A percentile compares a stretch with the other conserved stretches of the same genome.
Evolutionary conservation across 1,140 invertebrate species (phyloP).

Genomic region (Pollicipes pollicipes): DNA sequence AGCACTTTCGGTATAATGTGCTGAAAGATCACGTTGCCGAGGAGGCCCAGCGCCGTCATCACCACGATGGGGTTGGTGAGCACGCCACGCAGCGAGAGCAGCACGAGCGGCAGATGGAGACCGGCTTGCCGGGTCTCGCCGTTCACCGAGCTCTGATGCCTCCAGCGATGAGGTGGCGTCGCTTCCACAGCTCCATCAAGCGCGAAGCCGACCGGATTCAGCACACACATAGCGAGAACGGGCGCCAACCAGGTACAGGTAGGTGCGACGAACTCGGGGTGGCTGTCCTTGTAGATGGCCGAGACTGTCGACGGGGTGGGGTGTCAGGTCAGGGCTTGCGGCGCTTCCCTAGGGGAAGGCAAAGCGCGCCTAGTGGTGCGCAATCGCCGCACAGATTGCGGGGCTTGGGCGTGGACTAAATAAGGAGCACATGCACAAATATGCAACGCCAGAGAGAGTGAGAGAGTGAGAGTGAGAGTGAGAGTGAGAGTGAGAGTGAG

Average conservation of each 20-base stretch:
- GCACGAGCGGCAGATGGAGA: neutral
- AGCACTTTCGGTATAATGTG: slow-evolving; percentile 56
- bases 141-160: neutral
- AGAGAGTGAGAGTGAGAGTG: too few species aligned
- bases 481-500: too few species aligned
- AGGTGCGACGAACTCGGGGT: slow-evolving; percentile 77
- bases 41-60: slow-evolving; percentile 79
- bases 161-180: slow-evolving; percentile 23
- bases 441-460: too few species aligned
- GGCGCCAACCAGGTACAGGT: slow-evolving; percentile 87
- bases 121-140: neutral
- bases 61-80: slow-evolving; percentile 74
- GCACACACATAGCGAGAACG: slow-evolving; percentile 72
- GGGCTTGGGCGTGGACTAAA: too few species aligned
- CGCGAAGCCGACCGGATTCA: slow-evolving; percentile 83
- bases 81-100: slow-evolving; percentile 40
- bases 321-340: neutral
- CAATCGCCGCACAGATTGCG: too few species aligned
- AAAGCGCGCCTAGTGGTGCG: too few species aligned
- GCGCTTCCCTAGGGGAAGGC: too few species aligned
- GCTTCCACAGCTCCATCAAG: slow-evolving; percentile 73
- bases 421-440: too few species aligned
- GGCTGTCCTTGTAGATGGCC: slow-evolving; percentile 39
- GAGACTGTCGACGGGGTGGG: slow-evolving; percentile 26
- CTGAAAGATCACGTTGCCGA: slow-evolving; percentile 64